Conservation (phyloP, 2,888 invertebrate genomes). For the Uloborus plumipes region DNA sequence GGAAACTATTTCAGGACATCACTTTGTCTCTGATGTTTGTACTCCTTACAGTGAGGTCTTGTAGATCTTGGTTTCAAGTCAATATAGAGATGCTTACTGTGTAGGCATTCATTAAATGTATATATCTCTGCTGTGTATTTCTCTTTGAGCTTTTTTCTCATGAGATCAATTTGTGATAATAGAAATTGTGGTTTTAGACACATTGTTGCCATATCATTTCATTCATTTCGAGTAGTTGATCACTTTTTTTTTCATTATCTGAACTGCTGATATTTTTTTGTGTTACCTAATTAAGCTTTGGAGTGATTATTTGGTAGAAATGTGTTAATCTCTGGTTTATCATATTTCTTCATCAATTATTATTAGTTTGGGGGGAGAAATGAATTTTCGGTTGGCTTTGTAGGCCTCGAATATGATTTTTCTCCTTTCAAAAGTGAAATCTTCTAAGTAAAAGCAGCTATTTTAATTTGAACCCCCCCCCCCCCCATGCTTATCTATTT, state of each 20-base stretch:
- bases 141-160: slow-evolving; percentile 64
- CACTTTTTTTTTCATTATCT: background rate
- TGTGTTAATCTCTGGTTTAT: no score
- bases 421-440: no score
- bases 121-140: slow-evolving; percentile 50
- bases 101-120: slow-evolving; percentile 62
- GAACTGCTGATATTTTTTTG: no score
- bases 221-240: background rate
- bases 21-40: slow-evolving; percentile 50
- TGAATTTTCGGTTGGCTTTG: no score
- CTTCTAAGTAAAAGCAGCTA: no score
- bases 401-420: no score
- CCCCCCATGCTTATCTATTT: no score
- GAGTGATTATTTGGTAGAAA: no score
- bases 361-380: no score
- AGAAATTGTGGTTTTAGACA: slow-evolving; percentile 27
- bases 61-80: slow-evolving; percentile 60
- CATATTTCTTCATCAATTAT: no score
- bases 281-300: no score
- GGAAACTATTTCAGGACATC: slow-evolving; percentile 41
- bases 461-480: no score
- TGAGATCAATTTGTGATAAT: slow-evolving; percentile 61
- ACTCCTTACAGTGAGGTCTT: slow-evolving; percentile 64
- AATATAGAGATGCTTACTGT: slow-evolving; percentile 59
- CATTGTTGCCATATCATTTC: slow-evolving; percentile 28